Base-by-base conservation (phyloP, 2,888 invertebrate genomes). In the Apamea crenata region DNA sequence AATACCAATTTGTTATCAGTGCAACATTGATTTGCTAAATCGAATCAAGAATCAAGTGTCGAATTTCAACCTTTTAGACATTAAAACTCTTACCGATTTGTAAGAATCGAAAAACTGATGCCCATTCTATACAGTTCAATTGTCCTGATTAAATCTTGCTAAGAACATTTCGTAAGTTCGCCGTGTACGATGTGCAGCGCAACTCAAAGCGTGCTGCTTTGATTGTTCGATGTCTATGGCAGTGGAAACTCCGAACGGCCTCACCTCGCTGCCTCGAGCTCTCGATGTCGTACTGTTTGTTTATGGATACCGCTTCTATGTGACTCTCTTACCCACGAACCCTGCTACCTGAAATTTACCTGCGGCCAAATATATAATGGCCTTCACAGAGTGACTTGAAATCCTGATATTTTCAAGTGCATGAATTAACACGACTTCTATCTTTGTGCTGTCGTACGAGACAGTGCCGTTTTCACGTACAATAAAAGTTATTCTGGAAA, bases 271-370 rank as follows among this genome's bases (percentile, higher is more conserved):
- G 94, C 94, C 95, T 93, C 93, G 93, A 95, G 95, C 95, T 96
- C 95, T 96, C 93, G 93, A 95, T 96, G 96, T 96, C 96, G 96
- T 96, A 89, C 91, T 95, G 93, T 95, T 93, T 95, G 94, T 95
- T 92, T 94, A 95, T 96, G 95, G 93, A 94, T 94, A 94, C 92
- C 93, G 96, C 96, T 96, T 97, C 92, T 93, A 92, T 95, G 93
- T 94, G 90, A 94, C 91, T 94, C 92, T 95, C 88, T 93, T 87
- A 93, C 92, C 94, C 94, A 93, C 91, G 87, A 93, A 87, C 91
- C 94, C 92, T 91, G 93, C 94, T 92, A 92, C 86, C 84, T 82
- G 81, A 86, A 71, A 76, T 80, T 75, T 86, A 88, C 81, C 81
- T 83, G 82, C 83, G 87, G 87, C 81, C 85, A 77, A 82, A 78